Conservation (phyloP, 1,140 invertebrate genomes). For the Lordiphosa stackelbergi region DNA sequence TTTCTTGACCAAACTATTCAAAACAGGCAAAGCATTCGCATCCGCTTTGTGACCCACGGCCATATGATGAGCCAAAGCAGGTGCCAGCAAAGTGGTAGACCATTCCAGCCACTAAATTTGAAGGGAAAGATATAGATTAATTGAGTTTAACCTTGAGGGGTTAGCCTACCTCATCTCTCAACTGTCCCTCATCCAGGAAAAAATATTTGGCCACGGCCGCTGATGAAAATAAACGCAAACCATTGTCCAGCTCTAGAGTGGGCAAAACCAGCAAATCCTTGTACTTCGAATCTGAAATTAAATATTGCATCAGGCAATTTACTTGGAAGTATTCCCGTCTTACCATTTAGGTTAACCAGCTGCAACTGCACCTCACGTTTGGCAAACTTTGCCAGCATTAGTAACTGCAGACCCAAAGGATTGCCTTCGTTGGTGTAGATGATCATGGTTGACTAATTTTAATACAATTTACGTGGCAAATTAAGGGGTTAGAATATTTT, state of each 20-base stretch:
- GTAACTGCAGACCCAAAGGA: conserved; percentile 83
- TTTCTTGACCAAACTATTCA: conserved; percentile 77
- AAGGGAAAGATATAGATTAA: conserved; percentile 21
- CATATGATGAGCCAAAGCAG: conserved; percentile 78
- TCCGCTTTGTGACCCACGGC: conserved; percentile 77
- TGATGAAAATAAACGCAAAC: conserved; percentile 79
- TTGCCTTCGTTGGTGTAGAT: conserved; percentile 85
- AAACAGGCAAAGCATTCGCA: conserved; percentile 77
- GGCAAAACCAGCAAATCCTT: conserved; percentile 77
- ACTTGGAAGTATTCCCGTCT: conserved; percentile 27
- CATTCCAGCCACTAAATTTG: conserved; percentile 84
- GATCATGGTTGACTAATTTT: conserved; percentile 78
- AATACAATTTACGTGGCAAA: conserved; percentile 70
- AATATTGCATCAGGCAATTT: conserved; percentile 58
- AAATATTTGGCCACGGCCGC: conserved; percentile 80
- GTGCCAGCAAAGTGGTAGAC: conserved; percentile 84
- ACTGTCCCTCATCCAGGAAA: conserved; percentile 70
- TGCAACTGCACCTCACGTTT: conserved; percentile 79
- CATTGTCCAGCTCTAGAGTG: conserved; percentile 77
- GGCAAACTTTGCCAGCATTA: conserved; percentile 82
- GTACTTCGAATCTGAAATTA: conserved; percentile 39
- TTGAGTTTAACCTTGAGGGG: conserved; percentile 61
- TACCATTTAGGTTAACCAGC: conserved; percentile 80
- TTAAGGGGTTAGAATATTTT: conserved; percentile 21
- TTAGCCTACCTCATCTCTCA: conserved; percentile 61